Conservation (phyloP, 2,797 vertebrate species). For the Poecilia picta region DNA sequence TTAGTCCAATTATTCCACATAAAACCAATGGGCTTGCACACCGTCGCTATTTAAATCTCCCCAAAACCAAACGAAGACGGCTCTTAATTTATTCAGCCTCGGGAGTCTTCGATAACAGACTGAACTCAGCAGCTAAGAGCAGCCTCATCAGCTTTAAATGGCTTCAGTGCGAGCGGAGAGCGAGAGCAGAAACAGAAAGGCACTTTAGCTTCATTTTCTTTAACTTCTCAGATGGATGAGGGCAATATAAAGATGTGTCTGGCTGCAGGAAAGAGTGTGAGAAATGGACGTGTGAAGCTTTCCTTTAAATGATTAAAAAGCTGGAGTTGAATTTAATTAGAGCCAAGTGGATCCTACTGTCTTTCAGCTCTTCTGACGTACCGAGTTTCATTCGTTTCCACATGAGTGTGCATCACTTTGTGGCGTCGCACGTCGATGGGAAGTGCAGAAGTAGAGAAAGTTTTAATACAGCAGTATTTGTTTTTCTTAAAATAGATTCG, state of each 20-base stretch:
- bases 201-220: conserved; percentile 40
- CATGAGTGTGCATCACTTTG: neutral
- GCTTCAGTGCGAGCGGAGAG: conserved; percentile 14
- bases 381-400: neutral
- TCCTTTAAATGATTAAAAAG: conserved; percentile 5
- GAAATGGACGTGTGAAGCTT: conserved; percentile 3
- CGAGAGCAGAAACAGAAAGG: conserved; percentile 22
- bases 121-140: conserved; percentile 21
- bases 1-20: neutral
- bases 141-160: conserved; percentile 40
- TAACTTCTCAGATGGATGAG: conserved; percentile 28
- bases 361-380: neutral
- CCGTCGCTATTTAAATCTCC: conserved; percentile 36
- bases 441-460: neutral
- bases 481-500: neutral
- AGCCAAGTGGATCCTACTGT: neutral
- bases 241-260: conserved; percentile 13
- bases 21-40: neutral
- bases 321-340: neutral
- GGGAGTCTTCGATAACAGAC: conserved; percentile 49
- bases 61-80: conserved; percentile 42
- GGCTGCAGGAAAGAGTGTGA: conserved; percentile 20
- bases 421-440: neutral
- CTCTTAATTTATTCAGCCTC: conserved; percentile 49
- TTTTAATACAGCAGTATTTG: neutral